Evolutionary conservation across 2,888 invertebrate genomes (phyloP), one percentile per base, ranked within the genome.

Genomic region (Ochropleura plecta): DNA sequence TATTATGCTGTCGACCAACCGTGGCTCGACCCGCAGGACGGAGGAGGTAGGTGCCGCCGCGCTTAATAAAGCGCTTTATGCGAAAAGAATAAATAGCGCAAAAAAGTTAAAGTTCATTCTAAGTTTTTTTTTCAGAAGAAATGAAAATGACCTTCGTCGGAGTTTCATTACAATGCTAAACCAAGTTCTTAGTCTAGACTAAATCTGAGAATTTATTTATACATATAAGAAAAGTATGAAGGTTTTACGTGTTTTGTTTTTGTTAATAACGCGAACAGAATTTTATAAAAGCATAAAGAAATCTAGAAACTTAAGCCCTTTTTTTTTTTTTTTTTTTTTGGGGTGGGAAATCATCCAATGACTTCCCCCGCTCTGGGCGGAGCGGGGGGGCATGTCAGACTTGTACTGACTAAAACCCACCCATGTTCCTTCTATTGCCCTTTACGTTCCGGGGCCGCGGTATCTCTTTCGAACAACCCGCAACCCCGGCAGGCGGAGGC

Each of bases 121-220:
- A 14, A 16, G 55, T 59, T 57, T 70, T 60, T n/a, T 76, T 79
- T 79, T 53, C 57, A 73, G 51, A 48, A 51, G 63, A 81, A 79
- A 83, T 73, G 73, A 73, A 70, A 79, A 64, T 53, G 79, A 83
- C 84, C 70, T 81, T 79, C 63, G 73, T 42, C 30, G 53, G 83
- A 66, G 59, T 81, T 79, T 83, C 84, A 79, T 83, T 67, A 81
- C 30, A 73, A 68, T 64, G 48, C 71, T 70, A 70, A 84, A 67
- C 63, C 62, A 44, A 16, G 48, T 67, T 55, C 70, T 71, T 51
- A 70, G 76, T 81, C 76, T 81, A 81, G 82, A 72, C 72, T 60
- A 73, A 69, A 75, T 73, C 62, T 65, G 30, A 57, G 59, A 60
- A 63, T 63, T 67, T 79, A 79, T 81, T 64, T 30, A 51, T n/a